phyloP scores from a whole-genome alignment of 92 coral and sea anemone species.

The Scolanthus callimorphus region DNA sequence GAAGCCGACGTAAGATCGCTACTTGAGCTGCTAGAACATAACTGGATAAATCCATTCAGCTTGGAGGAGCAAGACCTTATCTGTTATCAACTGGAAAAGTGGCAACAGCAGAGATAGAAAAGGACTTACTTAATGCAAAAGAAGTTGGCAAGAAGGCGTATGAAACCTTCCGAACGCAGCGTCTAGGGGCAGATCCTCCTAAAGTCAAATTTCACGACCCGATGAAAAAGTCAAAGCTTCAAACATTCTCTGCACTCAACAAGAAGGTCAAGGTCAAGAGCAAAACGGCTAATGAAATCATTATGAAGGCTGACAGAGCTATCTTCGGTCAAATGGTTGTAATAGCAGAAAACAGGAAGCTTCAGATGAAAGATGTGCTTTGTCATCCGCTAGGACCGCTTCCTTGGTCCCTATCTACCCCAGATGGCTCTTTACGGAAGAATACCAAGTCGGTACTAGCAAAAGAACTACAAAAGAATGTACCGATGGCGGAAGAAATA shows the following conservation, averaged over 20 bases:
- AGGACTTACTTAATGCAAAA: slow-evolving; percentile 35
- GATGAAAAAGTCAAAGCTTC: slow-evolving; percentile 20
- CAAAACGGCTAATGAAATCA: slow-evolving; percentile 7
- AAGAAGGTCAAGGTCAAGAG: slow-evolving; percentile 22
- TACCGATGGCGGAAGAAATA: slow-evolving; percentile 10
- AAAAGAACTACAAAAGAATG: slow-evolving; percentile 26
- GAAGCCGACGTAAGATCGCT: slow-evolving; percentile 32
- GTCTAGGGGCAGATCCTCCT: slow-evolving; percentile 30
- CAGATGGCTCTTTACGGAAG: slow-evolving; percentile 37
- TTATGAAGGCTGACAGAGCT: slow-evolving; percentile 34
- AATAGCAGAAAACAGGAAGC: slow-evolving; percentile 33
- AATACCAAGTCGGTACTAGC: slow-evolving; percentile 20
- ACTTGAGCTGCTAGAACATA: slow-evolving; percentile 20
- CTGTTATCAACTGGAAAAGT: slow-evolving; percentile 33
- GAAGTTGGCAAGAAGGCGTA: slow-evolving; percentile 27
- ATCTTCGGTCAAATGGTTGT: slow-evolving; percentile 30
- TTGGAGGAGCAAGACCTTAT: slow-evolving; percentile 31
- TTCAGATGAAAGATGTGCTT: slow-evolving; percentile 42
- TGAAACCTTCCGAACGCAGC: slow-evolving; percentile 17
- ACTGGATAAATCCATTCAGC: slow-evolving; percentile 34
- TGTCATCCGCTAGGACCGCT: slow-evolving; percentile 55
- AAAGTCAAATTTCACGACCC: slow-evolving; percentile 28
- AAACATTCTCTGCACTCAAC: slow-evolving; percentile 16
- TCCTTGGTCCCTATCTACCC: slow-evolving; percentile 45
- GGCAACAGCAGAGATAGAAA: slow-evolving; percentile 22